phyloP scores from a whole-genome alignment of 2,888 invertebrate species.

The Cyaniris semiargus region DNA sequence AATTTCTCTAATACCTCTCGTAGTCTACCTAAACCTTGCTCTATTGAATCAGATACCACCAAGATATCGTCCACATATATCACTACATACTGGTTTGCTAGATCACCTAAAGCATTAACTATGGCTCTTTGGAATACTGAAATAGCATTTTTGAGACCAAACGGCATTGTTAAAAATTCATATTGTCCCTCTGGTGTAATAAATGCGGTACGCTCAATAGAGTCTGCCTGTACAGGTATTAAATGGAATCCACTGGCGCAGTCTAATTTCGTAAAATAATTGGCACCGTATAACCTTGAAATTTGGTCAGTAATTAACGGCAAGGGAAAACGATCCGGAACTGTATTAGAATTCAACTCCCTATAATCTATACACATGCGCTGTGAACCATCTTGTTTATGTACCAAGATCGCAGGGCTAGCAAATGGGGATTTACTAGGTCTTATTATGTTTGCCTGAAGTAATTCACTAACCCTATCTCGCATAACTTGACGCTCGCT shows the following conservation, averaged over 20 bases:
- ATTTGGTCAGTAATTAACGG: not conserved
- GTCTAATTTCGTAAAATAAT: not conserved
- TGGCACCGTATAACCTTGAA: not conserved
- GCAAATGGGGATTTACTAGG: not conserved
- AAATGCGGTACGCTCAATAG: not conserved
- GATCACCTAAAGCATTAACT: no score
- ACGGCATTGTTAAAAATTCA: not conserved
- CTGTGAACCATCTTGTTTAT: not conserved
- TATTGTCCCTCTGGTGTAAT: not conserved
- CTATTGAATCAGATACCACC: not conserved
- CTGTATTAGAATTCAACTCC: not conserved
- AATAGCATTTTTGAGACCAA: no score
- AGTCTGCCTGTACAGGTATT: not conserved
- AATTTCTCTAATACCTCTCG: slow-evolving; percentile 34
- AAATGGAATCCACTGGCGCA: not conserved
- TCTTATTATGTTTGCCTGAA: not conserved
- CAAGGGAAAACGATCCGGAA: not conserved
- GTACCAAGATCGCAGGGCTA: not conserved
- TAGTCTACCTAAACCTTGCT: slow-evolving; percentile 31
- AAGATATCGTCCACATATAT: slow-evolving; percentile 34
- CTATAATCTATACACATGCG: not conserved
- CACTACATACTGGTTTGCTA: not conserved
- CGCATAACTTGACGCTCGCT: not conserved
- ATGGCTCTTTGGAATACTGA: no score
- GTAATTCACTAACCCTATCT: not conserved